Base-by-base conservation (phyloP, 1,140 invertebrate species). In the Pentalonia nigronervosa region DNA sequence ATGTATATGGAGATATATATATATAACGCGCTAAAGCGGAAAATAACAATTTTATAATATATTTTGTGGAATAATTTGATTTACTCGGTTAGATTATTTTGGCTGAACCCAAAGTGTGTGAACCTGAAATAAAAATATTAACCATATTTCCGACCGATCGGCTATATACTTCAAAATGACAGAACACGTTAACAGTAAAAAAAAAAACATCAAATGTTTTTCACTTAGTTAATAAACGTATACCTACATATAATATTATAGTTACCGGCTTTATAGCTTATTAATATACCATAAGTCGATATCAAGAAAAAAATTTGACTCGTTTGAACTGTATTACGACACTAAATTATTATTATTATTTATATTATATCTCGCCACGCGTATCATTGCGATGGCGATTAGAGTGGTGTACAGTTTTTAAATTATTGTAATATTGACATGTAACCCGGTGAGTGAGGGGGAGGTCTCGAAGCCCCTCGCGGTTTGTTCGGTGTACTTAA, bases 401-500 rank as follows among this genome's bases (percentile, higher is more conserved):
- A 76, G 25, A 47, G 11, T 87, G 45, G 25, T 56, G 53, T 90
- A 56, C 88, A 23, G 88, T 90, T 90, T 90, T 90, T 36, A 90
- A 90, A 53, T 90, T 53, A 41, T 56, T 53, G 34, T 56, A 56
- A 53, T 56, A 90, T 90, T 90, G 53, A 90, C 50, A 60, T 60
- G 88, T 90, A 41, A 60, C 36, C 53, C 53, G 34, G 53, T 36
- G 53, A 60, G n/a, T 25, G 34, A 60, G 23, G 88, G 88, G 88
- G 36, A 56, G 50, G 50, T 56, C 53, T 53, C 53, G 11, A 90
- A 90, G 25, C 88, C 88, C 88, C 53, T 90, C 88, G 88, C 36
- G 88, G 88, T 90, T 90, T 90, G 88, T 45, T 60, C 17, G 7
- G 53, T 90, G 53, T 90, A 90, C 88, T 90, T 90, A 90, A 90